Conservation (phyloP, 2,888 invertebrate species). For the Muscina levida region DNA sequence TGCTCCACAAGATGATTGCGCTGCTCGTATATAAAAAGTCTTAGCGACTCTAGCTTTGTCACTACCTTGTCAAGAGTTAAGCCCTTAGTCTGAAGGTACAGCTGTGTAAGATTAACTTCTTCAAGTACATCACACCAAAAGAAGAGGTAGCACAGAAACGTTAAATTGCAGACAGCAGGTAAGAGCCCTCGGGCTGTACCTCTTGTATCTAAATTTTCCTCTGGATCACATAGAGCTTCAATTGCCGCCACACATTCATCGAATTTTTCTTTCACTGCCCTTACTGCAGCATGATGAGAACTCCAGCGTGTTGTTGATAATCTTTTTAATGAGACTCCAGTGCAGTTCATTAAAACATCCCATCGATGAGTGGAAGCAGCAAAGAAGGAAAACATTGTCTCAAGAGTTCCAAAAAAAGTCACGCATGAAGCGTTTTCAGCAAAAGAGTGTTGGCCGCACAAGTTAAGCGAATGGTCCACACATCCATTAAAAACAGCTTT, state of each 20-base stretch:
- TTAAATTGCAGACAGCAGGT: too few relatives aligned
- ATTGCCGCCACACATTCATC: too few relatives aligned
- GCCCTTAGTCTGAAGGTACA: too few relatives aligned
- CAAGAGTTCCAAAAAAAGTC: background rate
- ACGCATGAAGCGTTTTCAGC: background rate
- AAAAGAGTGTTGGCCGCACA: background rate
- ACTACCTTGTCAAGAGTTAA: too few relatives aligned
- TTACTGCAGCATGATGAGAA: background rate
- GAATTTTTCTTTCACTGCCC: too few relatives aligned
- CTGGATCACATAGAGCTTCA: too few relatives aligned
- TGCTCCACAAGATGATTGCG: too few relatives aligned
- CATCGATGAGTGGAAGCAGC: background rate
- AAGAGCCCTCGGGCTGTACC: too few relatives aligned
- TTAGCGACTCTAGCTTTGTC: too few relatives aligned
- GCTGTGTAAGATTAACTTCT: conserved; percentile 4
- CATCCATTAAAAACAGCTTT: background rate
- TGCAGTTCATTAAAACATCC: background rate
- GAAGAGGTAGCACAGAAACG: too few relatives aligned
- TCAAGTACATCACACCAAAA: conserved; percentile 26
- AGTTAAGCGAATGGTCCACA: background rate
- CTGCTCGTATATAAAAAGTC: too few relatives aligned
- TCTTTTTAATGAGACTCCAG: background rate
- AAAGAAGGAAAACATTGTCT: background rate
- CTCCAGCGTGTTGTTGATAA: background rate
- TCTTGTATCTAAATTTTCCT: too few relatives aligned